Conservation (phyloP, 92 coral and sea anemone genomes). For the Porites cylindrica region DNA sequence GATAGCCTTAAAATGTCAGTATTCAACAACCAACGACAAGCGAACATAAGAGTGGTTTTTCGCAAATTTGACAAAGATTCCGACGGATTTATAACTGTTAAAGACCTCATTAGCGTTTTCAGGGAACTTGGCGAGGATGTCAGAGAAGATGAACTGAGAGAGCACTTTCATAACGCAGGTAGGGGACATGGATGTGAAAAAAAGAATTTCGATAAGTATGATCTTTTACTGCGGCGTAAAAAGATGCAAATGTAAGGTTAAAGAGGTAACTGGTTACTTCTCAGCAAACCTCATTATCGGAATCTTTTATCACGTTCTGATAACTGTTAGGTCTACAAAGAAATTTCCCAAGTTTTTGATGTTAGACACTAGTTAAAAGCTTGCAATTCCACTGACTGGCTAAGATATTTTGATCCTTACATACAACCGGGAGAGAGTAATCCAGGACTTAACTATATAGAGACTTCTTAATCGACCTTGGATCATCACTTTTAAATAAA, state of each 20-base stretch:
- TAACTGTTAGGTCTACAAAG: no score
- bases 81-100: conserved; percentile 54
- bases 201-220: background rate
- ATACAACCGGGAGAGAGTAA: background rate
- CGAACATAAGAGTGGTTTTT: conserved; percentile 27
- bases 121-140: conserved; percentile 64
- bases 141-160: conserved; percentile 63
- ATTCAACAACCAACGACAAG: conserved; percentile 17
- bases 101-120: conserved; percentile 41
- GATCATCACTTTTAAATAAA: background rate
- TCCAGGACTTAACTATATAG: background rate
- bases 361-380: no score
- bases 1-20: conserved; percentile 9
- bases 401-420: no score
- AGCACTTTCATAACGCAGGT: conserved; percentile 70
- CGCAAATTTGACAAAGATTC: conserved; percentile 62
- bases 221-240: no score
- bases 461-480: background rate
- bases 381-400: background rate
- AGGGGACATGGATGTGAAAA: background rate
- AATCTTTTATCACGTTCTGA: background rate
- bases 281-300: background rate
- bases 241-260: background rate
- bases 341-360: background rate
- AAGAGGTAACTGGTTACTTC: background rate